A percentile compares a stretch with the other conserved stretches of the same genome.
Conservation (phyloP, 2,888 invertebrate genomes). For the Drosophila mayaguana region DNA sequence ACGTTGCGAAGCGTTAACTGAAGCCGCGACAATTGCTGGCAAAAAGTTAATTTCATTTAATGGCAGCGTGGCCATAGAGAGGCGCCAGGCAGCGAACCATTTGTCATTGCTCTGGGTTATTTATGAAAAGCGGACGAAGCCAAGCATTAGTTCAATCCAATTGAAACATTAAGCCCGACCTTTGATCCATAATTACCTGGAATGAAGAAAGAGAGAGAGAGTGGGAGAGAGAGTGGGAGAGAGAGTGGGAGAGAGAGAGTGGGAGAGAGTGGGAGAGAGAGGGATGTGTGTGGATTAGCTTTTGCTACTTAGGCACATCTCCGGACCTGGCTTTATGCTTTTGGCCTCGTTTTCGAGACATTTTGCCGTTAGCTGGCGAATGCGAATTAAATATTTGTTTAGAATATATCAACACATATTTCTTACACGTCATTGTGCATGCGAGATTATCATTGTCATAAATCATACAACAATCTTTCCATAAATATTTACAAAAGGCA, state of each 20-base stretch:
- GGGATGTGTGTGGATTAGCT: neutral
- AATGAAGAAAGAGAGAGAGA: no score
- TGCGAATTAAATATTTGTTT: conserved; percentile 74
- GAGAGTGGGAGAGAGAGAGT: neutral
- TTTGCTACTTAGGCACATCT: neutral
- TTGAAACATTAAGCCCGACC: conserved; percentile 19
- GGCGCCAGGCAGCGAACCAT: neutral
- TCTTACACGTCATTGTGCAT: conserved; percentile 78
- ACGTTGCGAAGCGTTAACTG: neutral
- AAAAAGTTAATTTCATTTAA: conserved; percentile 12
- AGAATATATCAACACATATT: conserved; percentile 74
- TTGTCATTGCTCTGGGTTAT: conserved; percentile 15
- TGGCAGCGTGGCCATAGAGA: neutral
- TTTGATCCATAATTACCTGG: conserved; percentile 38
- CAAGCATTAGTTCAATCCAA: conserved; percentile 18
- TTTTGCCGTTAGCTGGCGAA: conserved; percentile 27
- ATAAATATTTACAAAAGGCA: conserved; percentile 78
- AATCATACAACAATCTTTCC: conserved; percentile 76
- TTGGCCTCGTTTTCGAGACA: neutral
- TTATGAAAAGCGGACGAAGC: conserved; percentile 3
- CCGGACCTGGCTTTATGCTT: neutral
- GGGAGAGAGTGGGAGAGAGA: neutral
- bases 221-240: neutral
- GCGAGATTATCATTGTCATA: conserved; percentile 77
- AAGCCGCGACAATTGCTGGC: neutral